These are phyloP conservation scores for Uria lomvia DNA, from an alignment of 2,113 vertebrate genomes.

Conservation along the genomic window DNA sequence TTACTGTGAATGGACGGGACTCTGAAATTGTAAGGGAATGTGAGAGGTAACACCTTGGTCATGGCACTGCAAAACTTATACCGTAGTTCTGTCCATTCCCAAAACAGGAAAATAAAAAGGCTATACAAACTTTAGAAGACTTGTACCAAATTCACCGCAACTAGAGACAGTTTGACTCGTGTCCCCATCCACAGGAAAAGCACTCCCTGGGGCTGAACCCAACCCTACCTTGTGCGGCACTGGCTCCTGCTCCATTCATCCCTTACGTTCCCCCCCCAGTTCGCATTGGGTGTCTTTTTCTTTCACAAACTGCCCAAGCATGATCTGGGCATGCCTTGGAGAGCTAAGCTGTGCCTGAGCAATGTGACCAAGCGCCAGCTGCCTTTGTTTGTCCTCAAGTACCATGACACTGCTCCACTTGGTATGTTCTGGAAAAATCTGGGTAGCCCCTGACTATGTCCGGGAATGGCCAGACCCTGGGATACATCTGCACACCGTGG, in stretches of 20 bases:
- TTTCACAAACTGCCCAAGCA: not conserved
- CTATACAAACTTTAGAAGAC: not conserved
- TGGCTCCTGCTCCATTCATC: not conserved
- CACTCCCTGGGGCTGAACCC: not conserved
- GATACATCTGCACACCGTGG: fast-evolving
- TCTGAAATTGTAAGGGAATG: not conserved
- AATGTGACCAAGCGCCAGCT: not conserved
- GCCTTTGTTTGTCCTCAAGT: conserved; percentile 27
- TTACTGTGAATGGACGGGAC: not conserved
- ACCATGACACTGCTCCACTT: not conserved
- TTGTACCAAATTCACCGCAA: not conserved
- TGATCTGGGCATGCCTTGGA: not conserved
- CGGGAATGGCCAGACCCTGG: not conserved
- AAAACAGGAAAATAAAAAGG: not conserved
- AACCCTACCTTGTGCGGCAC: not conserved
- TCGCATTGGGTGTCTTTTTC: not conserved
- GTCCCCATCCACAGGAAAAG: not conserved
- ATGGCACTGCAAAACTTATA: not conserved
- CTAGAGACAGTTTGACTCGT: fast-evolving
- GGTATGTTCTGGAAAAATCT: not conserved
- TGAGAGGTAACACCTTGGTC: not conserved
- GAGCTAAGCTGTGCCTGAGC: not conserved
- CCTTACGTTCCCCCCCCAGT: fast-evolving
- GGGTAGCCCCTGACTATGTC: not conserved
- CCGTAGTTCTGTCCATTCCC: not conserved